A percentile compares a stretch with the other conserved stretches of the same genome.
These are phyloP conservation scores for Threskiornis aethiopicus DNA, from an alignment of 2,797 vertebrate genomes.

Conservation along the genomic window DNA sequence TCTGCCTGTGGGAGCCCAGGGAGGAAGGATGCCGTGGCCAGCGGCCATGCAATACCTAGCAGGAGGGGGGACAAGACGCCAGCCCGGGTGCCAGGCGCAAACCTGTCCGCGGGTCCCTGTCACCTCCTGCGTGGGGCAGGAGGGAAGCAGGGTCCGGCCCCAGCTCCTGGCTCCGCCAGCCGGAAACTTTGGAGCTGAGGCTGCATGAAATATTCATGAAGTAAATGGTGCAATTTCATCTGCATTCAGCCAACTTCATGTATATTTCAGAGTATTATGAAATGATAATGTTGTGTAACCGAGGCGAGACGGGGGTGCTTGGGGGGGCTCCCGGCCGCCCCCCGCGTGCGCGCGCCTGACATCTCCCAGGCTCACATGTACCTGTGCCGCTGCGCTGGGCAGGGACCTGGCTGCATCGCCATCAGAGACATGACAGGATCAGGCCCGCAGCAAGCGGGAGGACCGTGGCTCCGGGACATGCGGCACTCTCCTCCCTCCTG, in stretches of 20 bases:
- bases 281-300: constrained; percentile 74
- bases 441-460: not conserved
- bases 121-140: not conserved
- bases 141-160: not conserved
- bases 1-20: fast-evolving
- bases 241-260: constrained; percentile 87
- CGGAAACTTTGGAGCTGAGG: constrained; percentile 69
- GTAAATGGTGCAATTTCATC: constrained; percentile 94
- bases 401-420: not conserved
- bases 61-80: fast-evolving
- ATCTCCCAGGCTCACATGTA: not conserved
- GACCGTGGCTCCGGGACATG: fast-evolving
- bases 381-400: not conserved
- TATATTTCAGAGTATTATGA: constrained; percentile 89
- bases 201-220: constrained; percentile 94
- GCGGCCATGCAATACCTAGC: fast-evolving
- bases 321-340: not conserved
- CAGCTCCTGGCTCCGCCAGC: constrained; percentile 57
- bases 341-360: not conserved
- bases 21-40: fast-evolving
- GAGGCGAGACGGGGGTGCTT: constrained; percentile 20
- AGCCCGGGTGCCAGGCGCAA: not conserved
- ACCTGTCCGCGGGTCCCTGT: fast-evolving
- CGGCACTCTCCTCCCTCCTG: not conserved
- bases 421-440: not conserved